Conservation (phyloP, 2,888 invertebrate genomes). For the Melinaea marsaeus region DNA sequence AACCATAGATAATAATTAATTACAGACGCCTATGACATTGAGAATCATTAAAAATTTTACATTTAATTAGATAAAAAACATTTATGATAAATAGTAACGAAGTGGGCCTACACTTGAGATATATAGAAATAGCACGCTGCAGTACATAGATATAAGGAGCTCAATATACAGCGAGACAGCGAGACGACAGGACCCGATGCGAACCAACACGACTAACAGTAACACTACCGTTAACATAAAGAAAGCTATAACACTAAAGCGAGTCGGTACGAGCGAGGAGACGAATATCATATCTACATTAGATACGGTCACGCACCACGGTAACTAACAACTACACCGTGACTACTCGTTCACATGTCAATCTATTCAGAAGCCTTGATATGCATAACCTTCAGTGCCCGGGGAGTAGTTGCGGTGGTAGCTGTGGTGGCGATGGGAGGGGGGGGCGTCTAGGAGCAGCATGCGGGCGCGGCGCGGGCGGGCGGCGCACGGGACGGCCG, state of each 20-base stretch:
- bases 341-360: too few species aligned
- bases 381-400: neutral
- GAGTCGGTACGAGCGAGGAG: too few species aligned
- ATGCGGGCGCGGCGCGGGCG: slow-evolving; percentile 70
- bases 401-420: neutral
- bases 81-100: neutral
- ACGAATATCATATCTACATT: too few species aligned
- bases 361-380: too few species aligned
- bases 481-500: slow-evolving; percentile 81
- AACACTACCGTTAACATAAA: too few species aligned
- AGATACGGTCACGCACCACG: too few species aligned
- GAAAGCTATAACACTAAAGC: too few species aligned
- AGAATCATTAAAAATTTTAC: neutral
- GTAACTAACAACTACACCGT: too few species aligned
- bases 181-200: neutral
- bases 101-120: neutral
- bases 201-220: neutral
- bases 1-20: neutral
- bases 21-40: neutral
- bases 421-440: neutral
- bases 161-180: slow-evolving; percentile 1
- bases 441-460: slow-evolving; percentile 57
- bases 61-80: neutral
- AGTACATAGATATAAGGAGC: neutral
- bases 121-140: neutral